A percentile compares a stretch with the other conserved stretches of the same genome.
These are phyloP conservation scores for Euschistus heros DNA, from an alignment of 1,140 invertebrate genomes.

Conservation along the genomic window DNA sequence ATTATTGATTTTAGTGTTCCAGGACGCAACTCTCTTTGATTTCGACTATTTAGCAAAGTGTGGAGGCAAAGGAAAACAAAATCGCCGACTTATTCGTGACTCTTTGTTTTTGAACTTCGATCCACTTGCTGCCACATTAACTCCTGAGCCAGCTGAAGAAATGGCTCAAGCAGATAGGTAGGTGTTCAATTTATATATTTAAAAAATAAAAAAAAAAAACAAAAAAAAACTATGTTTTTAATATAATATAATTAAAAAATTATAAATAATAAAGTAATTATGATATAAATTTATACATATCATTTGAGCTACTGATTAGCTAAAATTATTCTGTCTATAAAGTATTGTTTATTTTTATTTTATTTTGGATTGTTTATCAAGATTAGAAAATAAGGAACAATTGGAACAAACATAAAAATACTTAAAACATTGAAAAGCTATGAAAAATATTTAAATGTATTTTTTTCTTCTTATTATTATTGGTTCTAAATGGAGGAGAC, in stretches of 20 bases:
- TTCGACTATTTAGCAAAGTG: neutral
- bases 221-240: neutral
- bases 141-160: neutral
- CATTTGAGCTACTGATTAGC: no score
- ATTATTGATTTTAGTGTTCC: neutral
- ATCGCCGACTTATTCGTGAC: neutral
- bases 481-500: no score
- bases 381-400: no score
- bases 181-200: neutral
- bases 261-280: no score
- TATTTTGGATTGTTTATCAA: no score
- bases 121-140: neutral
- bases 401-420: no score
- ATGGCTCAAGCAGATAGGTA: slow-evolving; percentile 7
- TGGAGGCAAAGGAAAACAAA: neutral
- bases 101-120: slow-evolving; percentile 8
- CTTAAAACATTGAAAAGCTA: no score
- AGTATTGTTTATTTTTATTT: no score
- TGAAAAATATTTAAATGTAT: no score
- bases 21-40: slow-evolving; percentile 5
- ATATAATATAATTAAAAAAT: neutral
- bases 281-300: no score
- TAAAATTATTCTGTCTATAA: no score
- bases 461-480: no score
- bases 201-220: neutral